Conservation (phyloP, 2,888 invertebrate genomes). For the Eupsilia transversa region DNA sequence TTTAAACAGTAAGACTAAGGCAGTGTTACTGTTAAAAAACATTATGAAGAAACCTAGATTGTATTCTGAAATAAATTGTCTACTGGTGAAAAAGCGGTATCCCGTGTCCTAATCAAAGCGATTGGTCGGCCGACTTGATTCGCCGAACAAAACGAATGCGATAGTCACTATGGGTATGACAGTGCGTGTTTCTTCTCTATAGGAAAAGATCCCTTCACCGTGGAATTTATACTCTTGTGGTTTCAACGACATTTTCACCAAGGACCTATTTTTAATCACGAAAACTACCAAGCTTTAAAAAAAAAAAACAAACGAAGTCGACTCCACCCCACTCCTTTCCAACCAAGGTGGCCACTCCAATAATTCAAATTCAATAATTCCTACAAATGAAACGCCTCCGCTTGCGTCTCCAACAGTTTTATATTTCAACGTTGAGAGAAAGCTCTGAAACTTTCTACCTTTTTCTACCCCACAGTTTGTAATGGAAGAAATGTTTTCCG, state of each 20-base stretch:
- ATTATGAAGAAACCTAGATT: background rate
- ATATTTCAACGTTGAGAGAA: slow-evolving; percentile 72
- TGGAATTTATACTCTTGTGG: background rate
- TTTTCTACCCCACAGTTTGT: slow-evolving; percentile 46
- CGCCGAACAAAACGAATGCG: no score
- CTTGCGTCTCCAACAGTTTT: slow-evolving; percentile 70
- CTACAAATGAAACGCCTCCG: slow-evolving; percentile 83
- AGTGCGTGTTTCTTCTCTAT: no score
- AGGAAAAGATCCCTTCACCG: background rate
- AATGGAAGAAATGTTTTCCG: slow-evolving; percentile 64
- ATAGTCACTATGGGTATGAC: no score
- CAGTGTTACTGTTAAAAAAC: background rate
- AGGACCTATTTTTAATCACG: background rate
- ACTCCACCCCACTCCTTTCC: slow-evolving; percentile 39
- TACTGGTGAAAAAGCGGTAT: background rate
- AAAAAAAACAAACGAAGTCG: background rate
- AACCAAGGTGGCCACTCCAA: slow-evolving; percentile 79
- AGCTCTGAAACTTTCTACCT: slow-evolving; percentile 46
- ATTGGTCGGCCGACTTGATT: no score
- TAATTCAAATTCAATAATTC: slow-evolving; percentile 88
- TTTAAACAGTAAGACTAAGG: background rate
- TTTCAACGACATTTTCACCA: background rate
- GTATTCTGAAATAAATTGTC: background rate
- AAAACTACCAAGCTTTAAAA: background rate
- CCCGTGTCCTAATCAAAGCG: no score